These are phyloP conservation scores for Eulacestoma nigropectus DNA, from an alignment of 2,113 vertebrate species.

Conservation along the genomic window DNA sequence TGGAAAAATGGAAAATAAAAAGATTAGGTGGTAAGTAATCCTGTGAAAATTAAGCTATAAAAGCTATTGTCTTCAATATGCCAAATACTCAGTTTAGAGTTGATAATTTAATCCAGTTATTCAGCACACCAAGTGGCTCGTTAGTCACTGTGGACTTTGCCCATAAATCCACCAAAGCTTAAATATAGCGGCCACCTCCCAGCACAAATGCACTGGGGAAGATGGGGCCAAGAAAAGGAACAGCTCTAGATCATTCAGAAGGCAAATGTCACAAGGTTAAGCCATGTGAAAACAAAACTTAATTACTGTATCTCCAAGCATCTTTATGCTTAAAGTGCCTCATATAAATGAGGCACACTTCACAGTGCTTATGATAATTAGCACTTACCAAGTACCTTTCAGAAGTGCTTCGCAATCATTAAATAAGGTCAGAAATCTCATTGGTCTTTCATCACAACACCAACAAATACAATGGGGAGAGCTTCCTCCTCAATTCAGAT, in stretches of 20 bases:
- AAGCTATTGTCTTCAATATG: background rate
- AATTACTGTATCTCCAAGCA: background rate
- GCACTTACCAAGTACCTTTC: background rate
- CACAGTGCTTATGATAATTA: background rate
- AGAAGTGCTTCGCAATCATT: background rate
- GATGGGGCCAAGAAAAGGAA: background rate
- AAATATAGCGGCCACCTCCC: background rate
- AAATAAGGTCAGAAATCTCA: background rate
- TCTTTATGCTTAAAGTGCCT: background rate
- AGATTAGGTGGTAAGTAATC: background rate
- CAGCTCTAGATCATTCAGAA: background rate
- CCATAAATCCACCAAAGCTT: background rate
- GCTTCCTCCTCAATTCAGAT: background rate
- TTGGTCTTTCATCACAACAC: background rate
- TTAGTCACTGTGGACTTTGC: background rate
- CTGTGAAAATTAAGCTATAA: background rate
- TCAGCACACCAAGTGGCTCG: background rate
- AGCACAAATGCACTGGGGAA: background rate
- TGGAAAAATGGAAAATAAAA: background rate
- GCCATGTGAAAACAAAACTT: slow-evolving; percentile 2
- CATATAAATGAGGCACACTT: background rate
- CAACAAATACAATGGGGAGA: background rate
- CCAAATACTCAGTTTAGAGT: background rate
- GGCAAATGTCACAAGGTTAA: background rate
- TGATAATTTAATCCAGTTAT: background rate